Conservation (phyloP, 2,888 invertebrate species). For the Habroteleia sp. region DNA sequence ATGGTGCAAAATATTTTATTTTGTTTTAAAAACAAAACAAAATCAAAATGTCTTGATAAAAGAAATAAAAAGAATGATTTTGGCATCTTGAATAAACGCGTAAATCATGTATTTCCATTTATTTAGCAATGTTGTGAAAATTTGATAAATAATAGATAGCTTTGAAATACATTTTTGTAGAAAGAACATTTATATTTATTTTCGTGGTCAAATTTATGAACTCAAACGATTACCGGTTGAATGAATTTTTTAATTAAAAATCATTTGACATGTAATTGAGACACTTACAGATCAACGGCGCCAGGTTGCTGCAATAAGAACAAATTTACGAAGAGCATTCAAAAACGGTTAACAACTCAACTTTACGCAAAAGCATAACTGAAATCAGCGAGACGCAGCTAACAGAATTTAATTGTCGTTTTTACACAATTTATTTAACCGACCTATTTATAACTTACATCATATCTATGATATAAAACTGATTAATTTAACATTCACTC, state of each 20-base stretch:
- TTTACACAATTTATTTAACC: conserved; percentile 24
- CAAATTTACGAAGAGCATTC: conserved; percentile 11
- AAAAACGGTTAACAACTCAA: conserved; percentile 13
- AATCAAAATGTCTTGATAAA: no score
- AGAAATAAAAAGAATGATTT: not conserved
- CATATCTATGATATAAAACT: conserved; percentile 18
- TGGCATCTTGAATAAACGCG: not conserved
- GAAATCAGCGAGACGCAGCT: conserved; percentile 15
- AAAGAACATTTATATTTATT: conserved; percentile 51
- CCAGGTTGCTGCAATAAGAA: not conserved
- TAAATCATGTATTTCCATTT: conserved; percentile 43
- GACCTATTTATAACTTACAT: conserved; percentile 32
- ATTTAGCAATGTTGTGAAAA: conserved; percentile 56
- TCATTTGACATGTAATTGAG: conserved; percentile 17
- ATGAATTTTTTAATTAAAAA: conserved; percentile 6
- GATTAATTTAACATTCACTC: conserved; percentile 26
- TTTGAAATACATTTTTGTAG: conserved; percentile 46
- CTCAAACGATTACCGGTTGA: conserved; percentile 6
- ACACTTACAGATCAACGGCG: not conserved
- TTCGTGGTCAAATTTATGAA: conserved; percentile 8
- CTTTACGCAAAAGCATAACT: not conserved
- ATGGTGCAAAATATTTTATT: no score
- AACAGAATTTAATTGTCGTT: conserved; percentile 18
- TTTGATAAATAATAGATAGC: conserved; percentile 41
- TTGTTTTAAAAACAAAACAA: no score